Percentiles rank a stretch among this genome's conserved stretches.
Evolutionary conservation across 2,888 invertebrate genomes (phyloP).

Genomic region (Mythimna lalbum): DNA sequence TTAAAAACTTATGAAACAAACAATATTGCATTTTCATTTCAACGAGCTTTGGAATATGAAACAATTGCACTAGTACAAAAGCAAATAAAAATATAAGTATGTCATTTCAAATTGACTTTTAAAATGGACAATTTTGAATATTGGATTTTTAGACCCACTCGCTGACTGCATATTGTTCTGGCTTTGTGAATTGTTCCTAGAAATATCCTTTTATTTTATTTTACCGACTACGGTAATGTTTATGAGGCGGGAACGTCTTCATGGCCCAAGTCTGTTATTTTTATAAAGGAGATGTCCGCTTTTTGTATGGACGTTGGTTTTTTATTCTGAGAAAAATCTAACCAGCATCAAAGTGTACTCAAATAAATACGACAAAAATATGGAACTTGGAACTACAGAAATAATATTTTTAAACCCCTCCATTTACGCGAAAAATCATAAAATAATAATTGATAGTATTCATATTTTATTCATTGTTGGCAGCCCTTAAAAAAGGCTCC

Average conservation of each 20-base stretch:
- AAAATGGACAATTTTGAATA: constrained; percentile 41
- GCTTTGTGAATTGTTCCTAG: neutral
- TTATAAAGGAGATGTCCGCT: no score
- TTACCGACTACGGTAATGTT: neutral
- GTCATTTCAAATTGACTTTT: constrained; percentile 24
- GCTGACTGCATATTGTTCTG: constrained; percentile 27
- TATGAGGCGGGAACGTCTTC: neutral
- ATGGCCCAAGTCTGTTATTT: no score
- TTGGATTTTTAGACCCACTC: constrained; percentile 53
- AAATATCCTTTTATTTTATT: neutral
- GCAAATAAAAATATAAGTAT: constrained; percentile 27
- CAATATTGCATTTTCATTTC: constrained; percentile 3
- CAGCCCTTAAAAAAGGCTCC: no score
- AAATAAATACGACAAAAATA: no score
- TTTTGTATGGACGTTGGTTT: no score
- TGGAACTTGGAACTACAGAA: no score
- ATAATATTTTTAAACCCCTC: no score
- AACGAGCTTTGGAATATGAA: constrained; percentile 16
- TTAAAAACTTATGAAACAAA: constrained; percentile 11
- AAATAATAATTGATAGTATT: no score
- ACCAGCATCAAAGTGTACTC: no score
- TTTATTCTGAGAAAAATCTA: no score
- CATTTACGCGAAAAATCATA: no score
- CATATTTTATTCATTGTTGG: no score
- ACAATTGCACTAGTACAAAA: constrained; percentile 3